phyloP scores from a whole-genome alignment of 1,140 invertebrate species.

The Scaptomyza pallida region DNA sequence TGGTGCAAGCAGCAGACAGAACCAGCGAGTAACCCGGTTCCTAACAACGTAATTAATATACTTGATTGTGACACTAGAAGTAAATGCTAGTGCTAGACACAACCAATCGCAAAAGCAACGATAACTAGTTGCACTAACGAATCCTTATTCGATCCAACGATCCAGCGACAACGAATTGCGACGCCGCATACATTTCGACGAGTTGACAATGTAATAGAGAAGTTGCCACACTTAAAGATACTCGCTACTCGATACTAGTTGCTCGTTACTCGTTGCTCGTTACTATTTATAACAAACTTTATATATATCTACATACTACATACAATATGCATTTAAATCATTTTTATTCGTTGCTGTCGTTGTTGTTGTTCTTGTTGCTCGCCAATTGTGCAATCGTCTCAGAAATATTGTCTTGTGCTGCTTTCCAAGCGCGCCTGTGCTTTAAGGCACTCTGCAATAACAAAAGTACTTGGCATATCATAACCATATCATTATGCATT shows the following conservation, averaged over 20 bases:
- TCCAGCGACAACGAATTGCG: constrained; percentile 33
- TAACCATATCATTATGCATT: constrained; percentile 21
- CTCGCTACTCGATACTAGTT: constrained; percentile 26
- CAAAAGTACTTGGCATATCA: constrained; percentile 9
- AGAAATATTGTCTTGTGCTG: constrained; percentile 52
- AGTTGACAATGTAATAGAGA: constrained; percentile 40
- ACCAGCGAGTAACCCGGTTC: constrained; percentile 30
- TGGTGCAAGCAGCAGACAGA: constrained; percentile 40
- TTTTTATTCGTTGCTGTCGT: constrained; percentile 31
- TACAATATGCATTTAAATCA: constrained; percentile 20
- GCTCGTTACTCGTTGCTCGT: constrained; percentile 25
- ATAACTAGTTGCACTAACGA: constrained; percentile 17
- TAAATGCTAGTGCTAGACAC: constrained; percentile 23
- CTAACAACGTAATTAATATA: constrained; percentile 50
- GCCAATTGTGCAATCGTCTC: constrained; percentile 33
- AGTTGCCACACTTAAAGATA: constrained; percentile 4
- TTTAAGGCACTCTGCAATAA: background rate
- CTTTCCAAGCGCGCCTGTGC: constrained; percentile 30
- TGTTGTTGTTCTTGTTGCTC: constrained; percentile 6
- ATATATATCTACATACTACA: too few relatives aligned
- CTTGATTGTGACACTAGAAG: constrained; percentile 43
- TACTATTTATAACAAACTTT: constrained; percentile 17
- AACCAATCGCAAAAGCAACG: constrained; percentile 11
- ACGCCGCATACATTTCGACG: constrained; percentile 26
- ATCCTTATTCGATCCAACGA: constrained; percentile 26